Base-by-base conservation (phyloP, 2,888 invertebrate species). In the Agrypnus murinus region DNA sequence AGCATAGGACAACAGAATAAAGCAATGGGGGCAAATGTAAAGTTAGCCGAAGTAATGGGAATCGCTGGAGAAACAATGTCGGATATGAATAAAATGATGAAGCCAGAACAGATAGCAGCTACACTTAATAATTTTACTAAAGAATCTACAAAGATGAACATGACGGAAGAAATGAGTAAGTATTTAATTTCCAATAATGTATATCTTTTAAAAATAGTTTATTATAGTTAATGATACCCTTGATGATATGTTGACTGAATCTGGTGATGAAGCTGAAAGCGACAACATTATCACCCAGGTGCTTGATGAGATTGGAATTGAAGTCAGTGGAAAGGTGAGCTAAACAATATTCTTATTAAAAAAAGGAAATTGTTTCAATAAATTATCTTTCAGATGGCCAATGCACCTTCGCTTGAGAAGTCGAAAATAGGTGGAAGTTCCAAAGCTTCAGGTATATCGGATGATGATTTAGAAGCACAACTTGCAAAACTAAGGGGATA, bases 261-360 rank as follows among this genome's bases (percentile, higher is more conserved):
- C 95, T 8, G 97, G 93, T 0, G 97, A 97, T 84, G 97, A 97
- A 84, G 93, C 93, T 76, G 96, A 97, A 85, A 90, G 92, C 79
- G 95, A 96, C 81, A 92, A 92, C 75, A 91, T 98, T 86, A 93
- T 97, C n/a, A 92, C 89, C 81, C 90, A 95, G 86, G 96, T 97
- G 43, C 88, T 97, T n/a, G 97, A 97, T 86, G 97, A 98, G 87
- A 97, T 98, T 80, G 97, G 97, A 74, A 97, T 98, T 84, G 97
- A 98, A 86, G 92, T 96, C 74, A 93, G 94, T 75, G 95, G 95
- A 80, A 95, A 96, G 90, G 94, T 94, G 84, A 83, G 79, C 32
- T 25, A 3, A 53, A 53, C 14, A 31, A 8, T 1, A 12, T 17
- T 50, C 17, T 50, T 40, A 9, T 64, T 36, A 10, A 46, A 36